These are phyloP conservation scores for Troilus luridus DNA, from an alignment of 2,888 invertebrate species.

Conservation along the genomic window DNA sequence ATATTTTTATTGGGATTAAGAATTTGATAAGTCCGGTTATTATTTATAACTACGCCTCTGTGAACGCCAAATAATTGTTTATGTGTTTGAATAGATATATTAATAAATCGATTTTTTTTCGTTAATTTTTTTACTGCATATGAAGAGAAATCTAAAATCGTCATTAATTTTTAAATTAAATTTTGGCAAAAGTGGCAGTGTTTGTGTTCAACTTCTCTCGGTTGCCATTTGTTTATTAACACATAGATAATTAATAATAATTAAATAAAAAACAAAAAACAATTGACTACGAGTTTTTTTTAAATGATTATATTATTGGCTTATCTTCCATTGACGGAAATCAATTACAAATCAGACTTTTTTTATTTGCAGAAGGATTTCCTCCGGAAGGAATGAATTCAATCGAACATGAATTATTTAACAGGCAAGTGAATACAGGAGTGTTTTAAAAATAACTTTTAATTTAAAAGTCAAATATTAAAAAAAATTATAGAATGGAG, in stretches of 20 bases:
- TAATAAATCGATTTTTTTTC: too few relatives aligned
- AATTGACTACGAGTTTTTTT: background rate
- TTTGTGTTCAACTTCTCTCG: background rate
- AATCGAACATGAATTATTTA: constrained; percentile 22
- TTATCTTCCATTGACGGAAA: background rate
- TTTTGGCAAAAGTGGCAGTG: background rate
- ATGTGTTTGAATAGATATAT: too few relatives aligned
- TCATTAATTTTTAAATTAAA: background rate
- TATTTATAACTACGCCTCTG: too few relatives aligned
- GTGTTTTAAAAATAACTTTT: background rate
- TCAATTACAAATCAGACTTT: background rate
- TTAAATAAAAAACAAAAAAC: background rate
- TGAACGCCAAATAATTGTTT: too few relatives aligned
- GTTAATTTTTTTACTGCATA: too few relatives aligned
- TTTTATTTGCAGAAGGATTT: background rate
- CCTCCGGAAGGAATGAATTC: constrained; percentile 22
- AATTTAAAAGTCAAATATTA: background rate
- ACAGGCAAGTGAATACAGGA: background rate
- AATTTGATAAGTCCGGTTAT: too few relatives aligned
- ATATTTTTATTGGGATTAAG: too few relatives aligned
- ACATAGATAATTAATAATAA: background rate
- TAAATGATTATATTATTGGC: background rate
- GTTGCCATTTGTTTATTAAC: background rate
- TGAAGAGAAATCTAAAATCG: too few relatives aligned
- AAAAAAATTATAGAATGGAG: background rate